Conservation (phyloP, 2,888 invertebrate genomes). For the Bibio marci region DNA sequence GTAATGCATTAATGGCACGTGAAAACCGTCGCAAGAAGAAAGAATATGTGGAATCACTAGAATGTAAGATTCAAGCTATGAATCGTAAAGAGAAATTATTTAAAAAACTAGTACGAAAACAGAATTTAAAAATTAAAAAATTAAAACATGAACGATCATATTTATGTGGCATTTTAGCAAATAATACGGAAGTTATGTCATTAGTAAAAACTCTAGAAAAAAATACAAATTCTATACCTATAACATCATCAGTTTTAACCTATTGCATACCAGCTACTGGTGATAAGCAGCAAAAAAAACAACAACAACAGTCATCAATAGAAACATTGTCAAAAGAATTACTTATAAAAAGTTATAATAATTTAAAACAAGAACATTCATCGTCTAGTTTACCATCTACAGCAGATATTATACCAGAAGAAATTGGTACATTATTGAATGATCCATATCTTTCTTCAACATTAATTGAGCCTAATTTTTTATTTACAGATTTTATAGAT, state of each 20-base stretch:
- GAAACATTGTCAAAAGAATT: not conserved
- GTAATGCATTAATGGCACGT: constrained; percentile 43
- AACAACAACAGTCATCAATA: not conserved
- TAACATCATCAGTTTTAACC: constrained; percentile 4
- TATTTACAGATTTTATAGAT: constrained; percentile 19
- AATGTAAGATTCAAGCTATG: constrained; percentile 30
- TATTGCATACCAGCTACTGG: not conserved
- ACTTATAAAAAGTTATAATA: too few relatives aligned
- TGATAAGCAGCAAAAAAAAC: not conserved
- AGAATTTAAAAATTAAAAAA: constrained; percentile 30
- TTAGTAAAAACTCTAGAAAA: constrained; percentile 22
- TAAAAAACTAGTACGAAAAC: constrained; percentile 30
- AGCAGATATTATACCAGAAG: not conserved
- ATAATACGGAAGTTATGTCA: constrained; percentile 33
- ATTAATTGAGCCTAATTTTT: constrained; percentile 15
- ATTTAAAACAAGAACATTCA: too few relatives aligned
- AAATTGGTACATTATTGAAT: constrained; percentile 11
- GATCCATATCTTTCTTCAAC: constrained; percentile 11
- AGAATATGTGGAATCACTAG: constrained; percentile 36
- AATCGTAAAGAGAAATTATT: constrained; percentile 32
- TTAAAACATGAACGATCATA: constrained; percentile 36
- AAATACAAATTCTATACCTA: not conserved
- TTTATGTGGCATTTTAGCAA: constrained; percentile 35
- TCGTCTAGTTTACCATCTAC: too few relatives aligned
- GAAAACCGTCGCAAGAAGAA: constrained; percentile 45